Base-by-base conservation (phyloP, 2,888 invertebrate genomes). In the Sphaerophoria taeniata region DNA sequence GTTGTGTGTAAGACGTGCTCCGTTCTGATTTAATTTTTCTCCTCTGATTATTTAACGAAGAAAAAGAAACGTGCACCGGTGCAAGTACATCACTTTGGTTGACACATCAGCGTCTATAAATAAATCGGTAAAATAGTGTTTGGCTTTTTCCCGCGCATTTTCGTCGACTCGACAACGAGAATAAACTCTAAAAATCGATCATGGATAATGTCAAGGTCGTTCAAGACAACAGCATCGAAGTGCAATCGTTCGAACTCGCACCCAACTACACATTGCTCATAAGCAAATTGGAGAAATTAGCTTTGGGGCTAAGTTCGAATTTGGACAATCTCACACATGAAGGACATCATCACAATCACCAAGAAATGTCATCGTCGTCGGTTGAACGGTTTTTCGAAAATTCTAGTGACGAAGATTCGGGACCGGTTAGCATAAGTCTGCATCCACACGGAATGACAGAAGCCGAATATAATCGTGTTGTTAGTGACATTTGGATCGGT, bases 401-500 rank as follows among this genome's bases (percentile, higher is more conserved):
- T 5, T 87, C 88, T 16, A 77, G 72, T 45, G 69, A 45, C 3
- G 81, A 85, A 36, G 83, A 79, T 31, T 33, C 43, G 4, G 55
- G 33, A 31, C 69, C 24, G 4, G 53, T 49, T 51, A 56, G 51
- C 49, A 72, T 79, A 58, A 76, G 43, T 60, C 58, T 67, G 31
- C 67, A 39, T 55, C 88, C 88, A 31, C 89, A 89, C 2, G 89
- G 89, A 45, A 87, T 88, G 51, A 88, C 89, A 0, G 93, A 93
- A 87, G 92, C 91, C 6, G 93, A 93, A 85, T 94, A 94, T 88
- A 93, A 94, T 74, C 93, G 93, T 82, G 93, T 94, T 83, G 91
- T 94, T 77, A 94, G 94, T 71, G 94, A 94, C 88, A 93, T 94
- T 71, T 94, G 94, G 94, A 94, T 94, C 63, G 94, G 94, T 6